Evolutionary conservation across 2,113 vertebrate species (phyloP), one percentile per base, ranked within the genome.

Genomic region (Stigmatopora nigra): DNA sequence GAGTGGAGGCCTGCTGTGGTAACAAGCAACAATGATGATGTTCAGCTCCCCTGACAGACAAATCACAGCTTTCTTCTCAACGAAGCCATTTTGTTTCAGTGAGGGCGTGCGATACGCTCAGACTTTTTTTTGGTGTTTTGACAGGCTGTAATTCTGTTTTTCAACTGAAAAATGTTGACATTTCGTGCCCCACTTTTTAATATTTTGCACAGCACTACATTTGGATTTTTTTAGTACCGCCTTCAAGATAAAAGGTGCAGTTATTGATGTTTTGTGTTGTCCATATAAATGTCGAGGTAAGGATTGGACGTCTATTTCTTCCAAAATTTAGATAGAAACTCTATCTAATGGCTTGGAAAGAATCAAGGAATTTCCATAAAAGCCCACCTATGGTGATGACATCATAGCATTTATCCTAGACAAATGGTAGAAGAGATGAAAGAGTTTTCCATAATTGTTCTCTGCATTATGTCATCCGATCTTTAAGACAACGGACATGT

Each of bases 91-190:
- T 73, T 56, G 51, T 51, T 47, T n/a, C 3, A 35, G 52, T n/a
- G 66, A 73, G 48, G 68, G 51, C 56, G 59, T 73, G 68, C 59
- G 63, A 59, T 76, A 57, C 44, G 64, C 64, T 63, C 65, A 20
- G 31, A 69, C 61, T 62, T 7, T 41, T 41, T 15, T 70, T 64
- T 31, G 25, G 25, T 31, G 25, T 78, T 80, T 62, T 80, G 82
- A 78, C 78, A 80, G 80, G 75, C 76, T 81, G 72, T 77, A 78
- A 83, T 84, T 80, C 73, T 62, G 65, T 47, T 78, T 47, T 78
- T 71, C n/a, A 51, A 61, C 45, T n/a, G 48, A 14, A 17, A 64
- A 67, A 66, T 13, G 17, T 61, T 22, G 68, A 76, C 76, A 67
- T 73, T 67, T 67, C 35, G 41, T 36, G 71, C 61, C 69, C 56